These are phyloP conservation scores for Trypoxylus dichotomus DNA, from an alignment of 1,140 invertebrate genomes.

Conservation along the genomic window DNA sequence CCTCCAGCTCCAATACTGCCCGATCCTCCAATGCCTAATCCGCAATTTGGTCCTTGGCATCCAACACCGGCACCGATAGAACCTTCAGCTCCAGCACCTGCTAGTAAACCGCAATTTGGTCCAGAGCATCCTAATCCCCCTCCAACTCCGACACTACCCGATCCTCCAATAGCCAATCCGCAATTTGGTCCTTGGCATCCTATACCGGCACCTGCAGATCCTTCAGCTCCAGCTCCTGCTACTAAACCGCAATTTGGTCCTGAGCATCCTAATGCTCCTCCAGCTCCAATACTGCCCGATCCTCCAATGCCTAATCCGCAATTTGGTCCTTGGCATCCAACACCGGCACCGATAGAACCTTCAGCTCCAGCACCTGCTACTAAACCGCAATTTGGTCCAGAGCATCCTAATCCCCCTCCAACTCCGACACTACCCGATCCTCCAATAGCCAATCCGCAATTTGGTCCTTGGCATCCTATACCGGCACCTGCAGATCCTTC, in stretches of 20 bases:
- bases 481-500: not conserved
- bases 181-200: slow-evolving; percentile 12
- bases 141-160: too few species aligned
- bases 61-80: not conserved
- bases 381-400: not conserved
- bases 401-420: not conserved
- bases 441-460: not conserved
- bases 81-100: not conserved
- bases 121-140: too few species aligned
- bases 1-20: not conserved
- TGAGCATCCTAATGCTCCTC: not conserved
- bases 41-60: slow-evolving; percentile 9
- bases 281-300: not conserved
- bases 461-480: not conserved
- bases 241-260: not conserved
- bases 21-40: not conserved
- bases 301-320: too few species aligned
- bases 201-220: not conserved
- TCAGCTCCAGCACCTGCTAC: not conserved
- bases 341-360: not conserved
- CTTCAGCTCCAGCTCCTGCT: not conserved
- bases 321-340: not conserved
- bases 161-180: not conserved
- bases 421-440: not conserved
- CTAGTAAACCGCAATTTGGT: too few species aligned